phyloP scores from a whole-genome alignment of 2,888 invertebrate genomes.

The Lumbricus terrestris region DNA sequence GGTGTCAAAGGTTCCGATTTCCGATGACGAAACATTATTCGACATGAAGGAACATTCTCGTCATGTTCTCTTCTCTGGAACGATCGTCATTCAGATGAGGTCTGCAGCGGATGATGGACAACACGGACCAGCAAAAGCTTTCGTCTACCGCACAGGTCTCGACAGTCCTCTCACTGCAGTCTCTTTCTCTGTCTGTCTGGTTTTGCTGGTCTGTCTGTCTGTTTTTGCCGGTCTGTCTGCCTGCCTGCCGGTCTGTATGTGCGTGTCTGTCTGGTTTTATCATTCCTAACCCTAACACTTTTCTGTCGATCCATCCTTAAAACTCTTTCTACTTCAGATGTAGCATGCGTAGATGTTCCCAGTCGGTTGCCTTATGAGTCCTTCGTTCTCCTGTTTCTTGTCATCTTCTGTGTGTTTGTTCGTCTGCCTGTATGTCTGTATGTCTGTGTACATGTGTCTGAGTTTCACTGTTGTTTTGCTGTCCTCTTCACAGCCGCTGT shows the following conservation, averaged over 20 bases:
- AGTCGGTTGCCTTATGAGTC: too few species aligned
- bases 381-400: neutral
- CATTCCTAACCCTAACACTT: too few species aligned
- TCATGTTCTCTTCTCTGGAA: constrained; percentile 87
- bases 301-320: too few species aligned
- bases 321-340: too few species aligned
- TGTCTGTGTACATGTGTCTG: too few species aligned
- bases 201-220: neutral
- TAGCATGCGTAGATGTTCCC: too few species aligned
- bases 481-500: too few species aligned
- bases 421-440: neutral
- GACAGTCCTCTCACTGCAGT: neutral
- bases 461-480: too few species aligned
- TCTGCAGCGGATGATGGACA: constrained; percentile 53
- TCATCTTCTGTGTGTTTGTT: neutral
- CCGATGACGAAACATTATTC: constrained; percentile 62
- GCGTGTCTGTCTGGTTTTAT: too few species aligned
- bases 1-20: constrained; percentile 80
- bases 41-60: constrained; percentile 82
- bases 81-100: constrained; percentile 84
- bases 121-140: neutral
- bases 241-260: too few species aligned
- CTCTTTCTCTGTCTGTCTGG: too few species aligned
- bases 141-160: constrained; percentile 19
- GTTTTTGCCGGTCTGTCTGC: too few species aligned